Evolutionary conservation across 2,113 vertebrate species (phyloP).

Genomic region (Numenius arquata): DNA sequence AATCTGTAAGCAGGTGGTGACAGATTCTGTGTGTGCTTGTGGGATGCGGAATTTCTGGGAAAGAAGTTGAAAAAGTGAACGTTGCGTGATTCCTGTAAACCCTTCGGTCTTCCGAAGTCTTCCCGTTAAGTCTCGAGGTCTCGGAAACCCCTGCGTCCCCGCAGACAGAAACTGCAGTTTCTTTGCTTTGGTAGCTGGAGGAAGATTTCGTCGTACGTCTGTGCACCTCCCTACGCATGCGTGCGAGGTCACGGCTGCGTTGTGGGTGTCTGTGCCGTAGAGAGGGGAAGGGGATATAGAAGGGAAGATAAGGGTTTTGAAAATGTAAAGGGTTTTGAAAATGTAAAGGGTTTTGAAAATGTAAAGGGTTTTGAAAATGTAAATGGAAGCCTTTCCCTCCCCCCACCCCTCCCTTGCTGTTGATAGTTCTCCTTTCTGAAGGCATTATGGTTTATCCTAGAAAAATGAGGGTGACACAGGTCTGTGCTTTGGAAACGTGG

Average conservation of each 20-base stretch:
- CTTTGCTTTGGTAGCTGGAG: neutral
- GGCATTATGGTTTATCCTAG: neutral
- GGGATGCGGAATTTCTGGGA: neutral
- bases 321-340: neutral
- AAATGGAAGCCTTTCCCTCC: neutral
- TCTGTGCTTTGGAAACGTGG: neutral
- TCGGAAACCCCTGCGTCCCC: neutral
- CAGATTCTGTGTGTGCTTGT: neutral
- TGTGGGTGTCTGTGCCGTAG: neutral
- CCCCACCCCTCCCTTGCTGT: neutral
- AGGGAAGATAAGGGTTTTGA: neutral
- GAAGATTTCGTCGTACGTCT: neutral
- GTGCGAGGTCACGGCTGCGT: neutral
- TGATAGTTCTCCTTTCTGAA: neutral
- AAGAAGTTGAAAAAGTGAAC: neutral
- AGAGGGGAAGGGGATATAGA: neutral
- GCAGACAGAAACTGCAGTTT: neutral
- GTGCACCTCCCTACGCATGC: rapidly evolving
- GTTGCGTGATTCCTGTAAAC: rapidly evolving
- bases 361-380: neutral
- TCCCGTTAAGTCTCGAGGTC: neutral
- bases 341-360: neutral
- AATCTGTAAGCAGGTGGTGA: neutral
- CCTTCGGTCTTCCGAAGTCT: no score
- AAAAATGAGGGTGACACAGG: neutral